These are phyloP conservation scores for Amphipoea lucens DNA, from an alignment of 2,888 invertebrate genomes.

Conservation along the genomic window DNA sequence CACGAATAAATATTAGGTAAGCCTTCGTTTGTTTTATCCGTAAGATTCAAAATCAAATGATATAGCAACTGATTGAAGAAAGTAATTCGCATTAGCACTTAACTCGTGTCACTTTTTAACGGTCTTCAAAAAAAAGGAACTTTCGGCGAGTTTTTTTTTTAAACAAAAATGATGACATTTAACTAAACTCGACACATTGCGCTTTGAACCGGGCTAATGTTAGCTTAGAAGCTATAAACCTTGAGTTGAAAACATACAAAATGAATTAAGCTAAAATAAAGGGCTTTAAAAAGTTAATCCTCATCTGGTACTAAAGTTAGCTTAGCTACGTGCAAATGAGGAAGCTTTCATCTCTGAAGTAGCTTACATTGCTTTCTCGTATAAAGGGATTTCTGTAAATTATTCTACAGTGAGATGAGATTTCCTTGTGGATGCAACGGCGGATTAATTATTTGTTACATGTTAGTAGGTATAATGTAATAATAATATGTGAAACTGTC, in stretches of 20 bases:
- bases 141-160: not conserved
- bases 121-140: not conserved
- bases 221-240: not conserved
- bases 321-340: constrained; percentile 15
- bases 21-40: not conserved
- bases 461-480: not conserved
- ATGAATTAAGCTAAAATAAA: not conserved
- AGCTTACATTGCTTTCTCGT: not conserved
- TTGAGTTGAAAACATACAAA: not conserved
- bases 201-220: not conserved
- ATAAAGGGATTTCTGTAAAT: not conserved
- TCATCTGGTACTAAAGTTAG: not conserved
- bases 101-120: not conserved
- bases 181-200: not conserved
- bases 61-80: not conserved
- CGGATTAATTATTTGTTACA: not conserved
- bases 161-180: not conserved
- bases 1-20: not conserved
- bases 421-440: not conserved
- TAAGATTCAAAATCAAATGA: not conserved
- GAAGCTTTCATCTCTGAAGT: constrained; percentile 15
- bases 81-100: not conserved
- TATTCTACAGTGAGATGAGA: not conserved
- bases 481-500: not conserved
- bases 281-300: constrained; percentile 9